Percentiles rank a stretch among this genome's conserved stretches.
Conservation (phyloP, 1,140 invertebrate genomes). For the Platyscapa corneri region DNA sequence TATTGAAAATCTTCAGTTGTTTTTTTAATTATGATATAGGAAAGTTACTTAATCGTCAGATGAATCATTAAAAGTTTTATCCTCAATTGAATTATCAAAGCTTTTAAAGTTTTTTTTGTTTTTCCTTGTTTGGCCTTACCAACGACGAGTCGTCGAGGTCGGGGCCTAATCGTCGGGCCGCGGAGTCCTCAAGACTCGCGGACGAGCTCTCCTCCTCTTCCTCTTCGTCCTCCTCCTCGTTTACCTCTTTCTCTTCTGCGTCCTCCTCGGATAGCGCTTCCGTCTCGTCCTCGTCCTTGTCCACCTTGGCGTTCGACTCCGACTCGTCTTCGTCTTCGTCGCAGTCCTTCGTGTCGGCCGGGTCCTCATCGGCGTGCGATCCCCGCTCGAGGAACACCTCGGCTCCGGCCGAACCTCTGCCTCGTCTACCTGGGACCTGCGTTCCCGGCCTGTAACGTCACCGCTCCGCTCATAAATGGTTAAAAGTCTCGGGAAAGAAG, state of each 20-base stretch:
- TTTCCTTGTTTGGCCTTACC: not conserved
- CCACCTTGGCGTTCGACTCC: not conserved
- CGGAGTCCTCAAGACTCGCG: not conserved
- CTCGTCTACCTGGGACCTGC: not conserved
- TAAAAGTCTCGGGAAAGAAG: not conserved
- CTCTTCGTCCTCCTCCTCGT: not conserved
- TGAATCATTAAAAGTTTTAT: no score
- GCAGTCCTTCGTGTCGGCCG: not conserved
- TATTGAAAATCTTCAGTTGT: no score
- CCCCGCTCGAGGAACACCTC: not conserved
- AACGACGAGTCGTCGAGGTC: not conserved
- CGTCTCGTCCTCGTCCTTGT: not conserved
- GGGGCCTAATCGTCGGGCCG: not conserved
- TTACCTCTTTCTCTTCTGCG: not conserved
- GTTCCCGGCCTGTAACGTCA: conserved; percentile 27
- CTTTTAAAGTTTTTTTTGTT: no score
- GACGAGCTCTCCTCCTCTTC: not conserved
- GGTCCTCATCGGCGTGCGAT: no score
- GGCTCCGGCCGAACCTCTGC: not conserved
- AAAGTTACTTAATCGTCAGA: no score
- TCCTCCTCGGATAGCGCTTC: no score
- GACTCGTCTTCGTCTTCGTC: conserved; percentile 27
- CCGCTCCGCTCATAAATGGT: not conserved
- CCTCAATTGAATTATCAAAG: no score
- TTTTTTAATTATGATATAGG: no score